A percentile compares a stretch with the other conserved stretches of the same genome.
Conservation (phyloP, 2,113 vertebrate genomes). For the Aythya baeri region DNA sequence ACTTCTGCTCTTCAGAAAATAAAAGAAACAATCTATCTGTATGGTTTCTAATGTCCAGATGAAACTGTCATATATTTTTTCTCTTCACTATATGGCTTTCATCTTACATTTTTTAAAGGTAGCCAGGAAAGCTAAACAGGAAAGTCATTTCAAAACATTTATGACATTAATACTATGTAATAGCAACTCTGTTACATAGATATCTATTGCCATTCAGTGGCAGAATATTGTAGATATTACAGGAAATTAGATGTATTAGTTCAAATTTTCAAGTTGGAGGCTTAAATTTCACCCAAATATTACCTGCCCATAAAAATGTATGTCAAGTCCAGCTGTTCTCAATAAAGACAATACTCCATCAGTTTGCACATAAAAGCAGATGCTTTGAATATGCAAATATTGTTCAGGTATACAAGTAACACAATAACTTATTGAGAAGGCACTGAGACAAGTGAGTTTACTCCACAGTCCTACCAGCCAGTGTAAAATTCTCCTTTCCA, state of each 20-base stretch:
- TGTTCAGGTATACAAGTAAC: neutral
- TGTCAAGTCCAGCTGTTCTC: neutral
- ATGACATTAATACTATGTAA: neutral
- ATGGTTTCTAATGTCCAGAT: neutral
- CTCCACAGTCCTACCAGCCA: neutral
- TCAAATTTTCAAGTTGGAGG: neutral
- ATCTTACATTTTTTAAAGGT: neutral
- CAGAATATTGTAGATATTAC: neutral
- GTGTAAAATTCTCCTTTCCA: neutral
- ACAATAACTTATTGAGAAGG: neutral
- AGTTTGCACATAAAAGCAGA: neutral
- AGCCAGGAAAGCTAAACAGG: neutral
- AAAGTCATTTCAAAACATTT: neutral
- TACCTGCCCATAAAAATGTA: neutral
- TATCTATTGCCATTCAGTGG: neutral
- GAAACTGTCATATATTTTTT: neutral
- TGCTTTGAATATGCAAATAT: neutral
- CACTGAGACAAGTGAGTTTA: neutral
- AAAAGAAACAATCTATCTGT: neutral
- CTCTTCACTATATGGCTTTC: neutral
- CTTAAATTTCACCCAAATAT: neutral
- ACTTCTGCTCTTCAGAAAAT: neutral
- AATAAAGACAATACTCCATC: neutral
- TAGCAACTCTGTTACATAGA: neutral
- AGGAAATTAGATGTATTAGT: neutral